These are phyloP conservation scores for Cardiocondyla obscurior DNA, from an alignment of 1,140 invertebrate genomes.

Conservation along the genomic window DNA sequence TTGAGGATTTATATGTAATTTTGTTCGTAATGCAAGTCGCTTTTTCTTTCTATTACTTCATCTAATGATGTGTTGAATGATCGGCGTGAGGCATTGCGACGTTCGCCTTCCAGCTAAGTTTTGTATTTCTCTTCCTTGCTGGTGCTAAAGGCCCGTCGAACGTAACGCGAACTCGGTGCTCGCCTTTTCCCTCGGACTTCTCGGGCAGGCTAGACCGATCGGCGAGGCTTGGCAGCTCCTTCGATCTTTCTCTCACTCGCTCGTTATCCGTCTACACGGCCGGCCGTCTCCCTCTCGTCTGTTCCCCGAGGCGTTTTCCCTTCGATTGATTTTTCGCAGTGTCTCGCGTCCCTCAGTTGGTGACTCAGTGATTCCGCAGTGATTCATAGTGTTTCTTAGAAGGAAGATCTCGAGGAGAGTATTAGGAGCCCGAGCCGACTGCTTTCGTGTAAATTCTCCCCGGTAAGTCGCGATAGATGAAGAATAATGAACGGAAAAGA, in stretches of 20 bases:
- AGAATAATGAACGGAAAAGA: not conserved
- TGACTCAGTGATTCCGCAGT: conserved; percentile 64
- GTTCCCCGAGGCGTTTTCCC: conserved; percentile 1
- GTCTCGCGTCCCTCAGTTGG: conserved; percentile 34
- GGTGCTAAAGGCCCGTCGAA: not conserved
- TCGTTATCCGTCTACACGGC: conserved; percentile 72
- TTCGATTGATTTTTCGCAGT: conserved; percentile 42
- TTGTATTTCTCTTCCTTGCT: not conserved
- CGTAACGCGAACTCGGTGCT: conserved; percentile 24
- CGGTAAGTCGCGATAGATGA: conserved; percentile 51
- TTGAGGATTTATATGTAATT: too few species aligned
- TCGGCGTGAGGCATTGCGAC: not conserved
- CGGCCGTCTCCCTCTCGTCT: not conserved
- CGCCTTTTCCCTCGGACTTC: conserved; percentile 66
- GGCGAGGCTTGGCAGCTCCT: conserved; percentile 44
- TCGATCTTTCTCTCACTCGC: conserved; percentile 73
- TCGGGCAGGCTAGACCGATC: conserved; percentile 59
- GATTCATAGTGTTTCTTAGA: conserved; percentile 55
- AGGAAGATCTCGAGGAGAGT: conserved; percentile 36
- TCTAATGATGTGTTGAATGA: too few species aligned
- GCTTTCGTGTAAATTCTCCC: not conserved
- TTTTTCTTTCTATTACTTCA: too few species aligned
- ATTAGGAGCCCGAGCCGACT: conserved; percentile 9
- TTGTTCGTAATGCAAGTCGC: too few species aligned
- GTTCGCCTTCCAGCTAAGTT: not conserved